Evolutionary conservation across 2,888 invertebrate genomes (phyloP).

Genomic region (Adelphocoris suturalis): DNA sequence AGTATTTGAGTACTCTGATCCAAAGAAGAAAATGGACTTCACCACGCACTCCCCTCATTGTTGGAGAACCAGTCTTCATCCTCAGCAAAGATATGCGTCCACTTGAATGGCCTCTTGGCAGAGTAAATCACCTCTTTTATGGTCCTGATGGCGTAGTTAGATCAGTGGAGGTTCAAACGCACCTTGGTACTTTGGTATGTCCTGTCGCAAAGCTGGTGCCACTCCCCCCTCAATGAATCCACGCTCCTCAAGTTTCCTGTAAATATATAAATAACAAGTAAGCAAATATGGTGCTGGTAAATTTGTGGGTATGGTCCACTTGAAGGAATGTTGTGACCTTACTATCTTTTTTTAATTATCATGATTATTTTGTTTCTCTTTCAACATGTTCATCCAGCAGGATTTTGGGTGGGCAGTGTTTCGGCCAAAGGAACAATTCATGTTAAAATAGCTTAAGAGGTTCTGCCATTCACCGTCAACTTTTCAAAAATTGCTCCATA

Average conservation of each 20-base stretch:
- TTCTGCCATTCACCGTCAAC: too few relatives aligned
- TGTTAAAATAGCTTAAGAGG: too few relatives aligned
- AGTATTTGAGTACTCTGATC: constrained; percentile 58
- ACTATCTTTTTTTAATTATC: too few relatives aligned
- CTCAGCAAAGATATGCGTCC: constrained; percentile 21
- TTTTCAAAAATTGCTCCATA: too few relatives aligned
- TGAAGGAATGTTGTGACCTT: too few relatives aligned
- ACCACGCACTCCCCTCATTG: background rate
- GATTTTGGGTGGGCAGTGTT: too few relatives aligned
- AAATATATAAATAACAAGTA: background rate
- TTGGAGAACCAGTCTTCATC: constrained; percentile 38
- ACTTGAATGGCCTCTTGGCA: constrained; percentile 37
- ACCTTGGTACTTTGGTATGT: background rate
- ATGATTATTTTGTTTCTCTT: too few relatives aligned
- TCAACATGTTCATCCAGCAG: too few relatives aligned
- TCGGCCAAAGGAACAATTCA: too few relatives aligned
- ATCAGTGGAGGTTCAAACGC: background rate
- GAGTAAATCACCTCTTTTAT: background rate
- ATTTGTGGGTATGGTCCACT: too few relatives aligned
- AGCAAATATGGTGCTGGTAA: too few relatives aligned
- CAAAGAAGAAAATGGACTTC: constrained; percentile 55
- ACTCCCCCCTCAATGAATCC: background rate
- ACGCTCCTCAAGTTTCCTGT: background rate
- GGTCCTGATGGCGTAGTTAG: background rate
- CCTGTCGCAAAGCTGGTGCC: constrained; percentile 32